Evolutionary conservation across 2,797 vertebrate genomes (phyloP).

Genomic region (Merluccius polli): DNA sequence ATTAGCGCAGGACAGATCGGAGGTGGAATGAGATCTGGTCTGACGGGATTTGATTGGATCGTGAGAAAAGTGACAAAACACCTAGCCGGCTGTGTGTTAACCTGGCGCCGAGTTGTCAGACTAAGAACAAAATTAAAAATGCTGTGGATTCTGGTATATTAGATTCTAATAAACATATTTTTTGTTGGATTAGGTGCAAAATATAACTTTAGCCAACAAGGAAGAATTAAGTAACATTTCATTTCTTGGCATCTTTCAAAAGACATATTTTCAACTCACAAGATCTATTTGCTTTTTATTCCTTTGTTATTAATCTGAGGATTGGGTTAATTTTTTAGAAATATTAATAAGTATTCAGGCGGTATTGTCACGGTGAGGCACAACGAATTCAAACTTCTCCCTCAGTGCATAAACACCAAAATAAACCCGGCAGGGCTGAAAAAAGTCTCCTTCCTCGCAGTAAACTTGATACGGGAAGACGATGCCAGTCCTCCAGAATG

Average conservation of each 20-base stretch:
- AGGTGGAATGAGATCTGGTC: neutral
- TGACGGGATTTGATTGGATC: neutral
- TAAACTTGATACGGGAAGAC: neutral
- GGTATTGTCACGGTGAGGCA: neutral
- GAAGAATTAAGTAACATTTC: neutral
- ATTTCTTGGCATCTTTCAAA: neutral
- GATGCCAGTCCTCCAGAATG: neutral
- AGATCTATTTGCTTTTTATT: neutral
- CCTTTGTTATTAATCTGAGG: neutral
- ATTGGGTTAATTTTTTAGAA: no score
- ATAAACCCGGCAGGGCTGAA: neutral
- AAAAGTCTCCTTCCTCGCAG: neutral
- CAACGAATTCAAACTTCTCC: neutral
- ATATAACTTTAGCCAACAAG: neutral
- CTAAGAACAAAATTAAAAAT: neutral
- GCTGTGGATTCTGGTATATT: neutral
- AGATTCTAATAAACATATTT: neutral
- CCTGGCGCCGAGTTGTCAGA: neutral
- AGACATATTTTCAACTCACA: neutral
- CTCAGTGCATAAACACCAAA: neutral
- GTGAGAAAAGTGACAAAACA: neutral
- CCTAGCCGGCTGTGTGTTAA: neutral
- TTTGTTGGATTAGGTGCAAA: neutral
- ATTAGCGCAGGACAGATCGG: neutral
- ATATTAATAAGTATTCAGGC: neutral